Base-by-base conservation (phyloP, 2,888 invertebrate genomes). In the Chrysomela aeneicollis region DNA sequence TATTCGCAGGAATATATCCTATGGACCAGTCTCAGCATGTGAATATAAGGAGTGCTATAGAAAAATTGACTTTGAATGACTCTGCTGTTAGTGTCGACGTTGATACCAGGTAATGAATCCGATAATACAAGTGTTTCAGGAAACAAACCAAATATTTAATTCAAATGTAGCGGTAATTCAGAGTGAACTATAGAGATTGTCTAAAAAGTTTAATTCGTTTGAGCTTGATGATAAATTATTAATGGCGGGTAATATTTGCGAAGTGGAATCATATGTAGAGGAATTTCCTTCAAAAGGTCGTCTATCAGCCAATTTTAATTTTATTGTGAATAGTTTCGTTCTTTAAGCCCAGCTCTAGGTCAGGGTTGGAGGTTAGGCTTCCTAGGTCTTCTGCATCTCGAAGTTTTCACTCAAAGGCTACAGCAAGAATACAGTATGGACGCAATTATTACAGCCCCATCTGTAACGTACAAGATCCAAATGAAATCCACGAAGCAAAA, bases 61-160 rank as follows among this genome's bases (percentile, higher is more conserved):
- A 95, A 68, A 95, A 95, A 82, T 85, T 99, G 51, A 87, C 90
- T n/a, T 85, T 99, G 46, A 99, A 97, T 83, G 98, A 99, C 83
- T 92, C 94, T 5, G 96, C 94, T 64, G 97, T 98, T 3, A 87
- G 89, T n/a, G 86, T 95, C 3, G 85, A 85, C 42, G 81, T 89
- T 15, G 97, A 97, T 83, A 89, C 92, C 4, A 95, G 94, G 94
- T 93, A 83, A 51, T 32, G 55, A n/a, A n/a, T n/a, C n/a, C n/a
- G n/a, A n/a, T n/a, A n/a, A n/a, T n/a, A n/a, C n/a, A n/a, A n/a
- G n/a, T n/a, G n/a, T n/a, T n/a, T n/a, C n/a, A n/a, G n/a, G n/a
- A n/a, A n/a, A n/a, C n/a, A n/a, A n/a, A n/a, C n/a, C n/a, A n/a
- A n/a, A n/a, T n/a, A n/a, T n/a, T n/a, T n/a, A n/a, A n/a, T n/a